Percentiles rank a stretch among this genome's conserved stretches.
Evolutionary conservation across 2,888 invertebrate species (phyloP).

Genomic region (Diarsia dahlii): DNA sequence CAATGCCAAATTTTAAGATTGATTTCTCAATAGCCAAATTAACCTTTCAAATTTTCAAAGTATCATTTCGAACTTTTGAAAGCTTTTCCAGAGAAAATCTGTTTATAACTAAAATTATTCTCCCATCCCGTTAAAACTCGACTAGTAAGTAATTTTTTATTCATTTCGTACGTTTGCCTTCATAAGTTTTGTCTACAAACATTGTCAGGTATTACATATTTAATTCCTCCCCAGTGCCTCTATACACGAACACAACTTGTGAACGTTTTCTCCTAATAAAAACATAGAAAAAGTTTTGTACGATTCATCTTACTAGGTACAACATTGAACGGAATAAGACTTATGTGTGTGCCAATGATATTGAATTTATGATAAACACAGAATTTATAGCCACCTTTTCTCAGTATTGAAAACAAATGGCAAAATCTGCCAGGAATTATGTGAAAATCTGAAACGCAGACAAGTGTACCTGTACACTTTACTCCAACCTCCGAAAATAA

Average conservation of each 20-base stretch:
- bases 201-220: slow-evolving; percentile 16
- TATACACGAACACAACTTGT: background rate
- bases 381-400: slow-evolving; percentile 28
- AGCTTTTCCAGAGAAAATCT: slow-evolving; percentile 18
- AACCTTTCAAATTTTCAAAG: background rate
- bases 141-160: background rate
- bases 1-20: slow-evolving; percentile 27
- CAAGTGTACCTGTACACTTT: slow-evolving; percentile 19
- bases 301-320: slow-evolving; percentile 30
- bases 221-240: background rate
- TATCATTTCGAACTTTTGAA: slow-evolving; percentile 1
- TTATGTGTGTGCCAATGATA: slow-evolving; percentile 20
- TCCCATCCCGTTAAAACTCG: background rate
- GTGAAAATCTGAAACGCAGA: slow-evolving; percentile 25
- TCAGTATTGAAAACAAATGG: slow-evolving; percentile 40
- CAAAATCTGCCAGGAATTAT: slow-evolving; percentile 23
- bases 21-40: slow-evolving; percentile 22
- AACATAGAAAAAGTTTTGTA: slow-evolving; percentile 13
- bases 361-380: slow-evolving; percentile 46
- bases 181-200: slow-evolving; percentile 6
- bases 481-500: slow-evolving; percentile 60
- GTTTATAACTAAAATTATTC: background rate
- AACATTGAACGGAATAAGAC: slow-evolving; percentile 25
- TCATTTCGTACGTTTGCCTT: background rate
- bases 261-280: slow-evolving; percentile 20